Percentiles rank a stretch among this genome's conserved stretches.
Evolutionary conservation across 1,140 invertebrate species (phyloP).

Genomic region (Spodoptera frugiperda): DNA sequence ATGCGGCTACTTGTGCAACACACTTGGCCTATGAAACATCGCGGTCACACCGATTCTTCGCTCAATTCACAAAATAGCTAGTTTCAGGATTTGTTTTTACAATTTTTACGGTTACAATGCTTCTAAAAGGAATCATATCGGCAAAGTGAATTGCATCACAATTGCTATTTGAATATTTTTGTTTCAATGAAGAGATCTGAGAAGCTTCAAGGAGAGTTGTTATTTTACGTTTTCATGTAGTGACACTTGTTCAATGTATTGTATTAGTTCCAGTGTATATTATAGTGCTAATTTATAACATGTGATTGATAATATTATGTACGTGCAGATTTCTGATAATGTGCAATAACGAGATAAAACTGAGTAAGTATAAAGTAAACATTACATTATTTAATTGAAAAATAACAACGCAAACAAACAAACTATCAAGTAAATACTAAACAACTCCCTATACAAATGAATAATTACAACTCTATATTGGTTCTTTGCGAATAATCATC

Average conservation of each 20-base stretch:
- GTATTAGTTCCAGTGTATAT: background rate
- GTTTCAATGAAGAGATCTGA: constrained; percentile 2
- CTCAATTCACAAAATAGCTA: constrained; percentile 64
- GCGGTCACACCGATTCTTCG: constrained; percentile 76
- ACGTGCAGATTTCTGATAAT: no score
- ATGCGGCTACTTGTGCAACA: constrained; percentile 80
- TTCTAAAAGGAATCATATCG: constrained; percentile 44
- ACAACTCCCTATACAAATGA: no score
- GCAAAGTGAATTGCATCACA: constrained; percentile 38
- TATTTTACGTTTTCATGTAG: constrained; percentile 2
- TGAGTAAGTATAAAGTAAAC: no score
- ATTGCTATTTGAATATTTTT: constrained; percentile 26
- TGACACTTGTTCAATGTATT: background rate
- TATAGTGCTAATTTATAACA: no score
- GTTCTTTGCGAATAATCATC: constrained; percentile 7
- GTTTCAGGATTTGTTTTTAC: constrained; percentile 64
- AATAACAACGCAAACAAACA: no score
- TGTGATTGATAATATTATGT: no score
- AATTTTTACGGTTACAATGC: constrained; percentile 58
- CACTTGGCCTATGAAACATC: constrained; percentile 69
- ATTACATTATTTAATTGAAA: no score
- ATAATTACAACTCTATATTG: no score
- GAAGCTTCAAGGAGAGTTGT: background rate
- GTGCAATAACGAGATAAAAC: no score
- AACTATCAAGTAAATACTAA: no score